Evolutionary conservation across 2,888 invertebrate genomes (phyloP).

Genomic region (Parnassius mnemosyne): DNA sequence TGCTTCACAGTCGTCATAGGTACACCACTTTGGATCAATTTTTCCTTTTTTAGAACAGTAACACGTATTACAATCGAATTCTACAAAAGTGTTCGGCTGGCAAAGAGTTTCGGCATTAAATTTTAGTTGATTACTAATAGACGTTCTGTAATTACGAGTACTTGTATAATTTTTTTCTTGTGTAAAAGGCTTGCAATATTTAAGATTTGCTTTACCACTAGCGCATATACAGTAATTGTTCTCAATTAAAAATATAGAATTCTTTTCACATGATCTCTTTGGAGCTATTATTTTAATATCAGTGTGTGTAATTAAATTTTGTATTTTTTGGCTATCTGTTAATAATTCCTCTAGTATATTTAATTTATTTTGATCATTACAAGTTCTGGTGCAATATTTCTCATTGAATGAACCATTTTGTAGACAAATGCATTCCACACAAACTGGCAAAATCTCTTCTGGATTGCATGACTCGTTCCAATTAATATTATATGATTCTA

Average conservation of each 20-base stretch:
- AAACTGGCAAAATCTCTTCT: conserved; percentile 60
- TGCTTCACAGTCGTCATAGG: conserved; percentile 62
- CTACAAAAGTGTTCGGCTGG: conserved; percentile 60
- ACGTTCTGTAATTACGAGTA: conserved; percentile 13
- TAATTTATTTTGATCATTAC: conserved; percentile 54
- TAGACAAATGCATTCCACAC: conserved; percentile 64
- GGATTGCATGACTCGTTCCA: conserved; percentile 46
- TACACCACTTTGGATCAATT: conserved; percentile 69
- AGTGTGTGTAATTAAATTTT: conserved; percentile 41
- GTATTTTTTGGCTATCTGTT: conserved; percentile 39
- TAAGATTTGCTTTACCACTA: conserved; percentile 46
- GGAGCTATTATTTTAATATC: conserved; percentile 38
- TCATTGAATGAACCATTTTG: conserved; percentile 42
- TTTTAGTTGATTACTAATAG: conserved; percentile 21
- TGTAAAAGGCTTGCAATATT: conserved; percentile 46
- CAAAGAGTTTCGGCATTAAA: conserved; percentile 40
- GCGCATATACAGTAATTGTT: conserved; percentile 61
- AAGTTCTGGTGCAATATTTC: conserved; percentile 57
- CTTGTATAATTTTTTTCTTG: conserved; percentile 12
- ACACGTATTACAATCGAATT: conserved; percentile 69
- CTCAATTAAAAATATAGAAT: conserved; percentile 51
- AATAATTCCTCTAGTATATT: conserved; percentile 51
- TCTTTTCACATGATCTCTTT: conserved; percentile 48
- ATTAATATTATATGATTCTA: conserved; percentile 39
- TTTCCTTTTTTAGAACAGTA: conserved; percentile 63